A percentile compares a stretch with the other conserved stretches of the same genome.
These are phyloP conservation scores for Phorcus lineatus DNA, from an alignment of 2,888 invertebrate genomes.

Conservation along the genomic window DNA sequence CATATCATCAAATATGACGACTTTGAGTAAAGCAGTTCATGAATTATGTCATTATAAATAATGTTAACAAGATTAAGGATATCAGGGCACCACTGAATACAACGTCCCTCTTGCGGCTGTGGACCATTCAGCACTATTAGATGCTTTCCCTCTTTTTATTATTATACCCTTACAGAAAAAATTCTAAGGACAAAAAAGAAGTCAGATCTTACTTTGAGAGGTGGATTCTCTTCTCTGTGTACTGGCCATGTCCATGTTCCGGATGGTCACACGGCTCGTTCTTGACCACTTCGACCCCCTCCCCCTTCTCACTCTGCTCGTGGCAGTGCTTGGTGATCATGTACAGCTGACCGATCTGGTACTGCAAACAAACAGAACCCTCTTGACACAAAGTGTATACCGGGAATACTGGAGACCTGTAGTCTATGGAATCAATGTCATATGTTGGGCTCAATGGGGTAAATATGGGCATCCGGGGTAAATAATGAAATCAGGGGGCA, in stretches of 20 bases:
- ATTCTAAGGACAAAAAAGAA: too few relatives aligned
- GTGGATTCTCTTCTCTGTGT: slow-evolving; percentile 92
- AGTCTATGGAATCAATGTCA: too few relatives aligned
- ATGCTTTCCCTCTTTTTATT: neutral
- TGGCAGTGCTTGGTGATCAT: slow-evolving; percentile 96
- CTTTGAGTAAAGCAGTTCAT: too few relatives aligned
- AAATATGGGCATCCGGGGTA: neutral
- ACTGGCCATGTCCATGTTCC: slow-evolving; percentile 88
- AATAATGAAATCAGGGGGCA: too few relatives aligned
- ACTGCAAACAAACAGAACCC: slow-evolving; percentile 79
- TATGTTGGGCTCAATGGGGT: neutral
- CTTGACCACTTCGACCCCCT: slow-evolving; percentile 92
- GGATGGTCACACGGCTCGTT: slow-evolving; percentile 88
- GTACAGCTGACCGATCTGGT: slow-evolving; percentile 92
- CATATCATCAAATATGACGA: too few relatives aligned
- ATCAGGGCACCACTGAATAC: neutral
- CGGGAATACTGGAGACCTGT: too few relatives aligned
- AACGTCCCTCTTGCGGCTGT: too few relatives aligned
- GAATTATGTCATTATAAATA: too few relatives aligned
- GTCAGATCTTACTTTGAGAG: slow-evolving; percentile 84
- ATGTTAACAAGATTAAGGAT: neutral
- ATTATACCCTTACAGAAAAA: neutral
- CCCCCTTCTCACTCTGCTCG: slow-evolving; percentile 91
- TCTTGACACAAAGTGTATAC: neutral
- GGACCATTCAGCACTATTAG: too few relatives aligned